Base-by-base conservation (phyloP, 1,140 invertebrate species). In the Whitmania pigra region DNA sequence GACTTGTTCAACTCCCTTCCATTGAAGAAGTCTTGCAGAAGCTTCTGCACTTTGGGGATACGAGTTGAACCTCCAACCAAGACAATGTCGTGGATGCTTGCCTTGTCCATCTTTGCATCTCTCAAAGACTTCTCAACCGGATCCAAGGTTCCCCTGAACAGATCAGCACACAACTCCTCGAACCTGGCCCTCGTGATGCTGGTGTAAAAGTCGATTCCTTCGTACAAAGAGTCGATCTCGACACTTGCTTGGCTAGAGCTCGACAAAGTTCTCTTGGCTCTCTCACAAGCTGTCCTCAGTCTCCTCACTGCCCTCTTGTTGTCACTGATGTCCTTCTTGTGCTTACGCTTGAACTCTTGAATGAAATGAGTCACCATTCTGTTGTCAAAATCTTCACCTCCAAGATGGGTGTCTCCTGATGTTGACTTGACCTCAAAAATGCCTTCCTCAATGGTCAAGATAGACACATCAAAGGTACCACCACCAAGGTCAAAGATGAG, bases 361-460 rank as follows among this genome's bases (percentile, higher is more conserved):
- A 93, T 89, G 77, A 97, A 97, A 83, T 96, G 92, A 78, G 91
- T 93, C 25, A 97, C 93, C 88, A 98, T 90, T 57, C 93, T 85
- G 80, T 93, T 97, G 82, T 99, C 96, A 91, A 98, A 98, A 84
- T 98, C 95, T 85, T 97, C 94, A 75, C 95, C 95, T 79, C 95
- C 95, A 81, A 98, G 87, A 82, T 97, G 94, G 75, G 95, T 98
- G 81, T 98, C 94, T 76, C 94, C 94, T 78, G 92, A 92, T 22
- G 94, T 97, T 15, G 94, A 92, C 82, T 94, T 95, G 20, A 97
- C 94, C 83, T 97, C 94, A 77, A 89, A 84, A 79, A 96, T 93
- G 77, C 93, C 93, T 82, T 95, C 92, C 80, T 94, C 92, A 81
- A 96, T 95, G 74, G 91, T 93, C 74, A 97, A 84, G 78, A 97